Conservation (phyloP, 2,888 invertebrate genomes). For the Strigamia transsilvanica region DNA sequence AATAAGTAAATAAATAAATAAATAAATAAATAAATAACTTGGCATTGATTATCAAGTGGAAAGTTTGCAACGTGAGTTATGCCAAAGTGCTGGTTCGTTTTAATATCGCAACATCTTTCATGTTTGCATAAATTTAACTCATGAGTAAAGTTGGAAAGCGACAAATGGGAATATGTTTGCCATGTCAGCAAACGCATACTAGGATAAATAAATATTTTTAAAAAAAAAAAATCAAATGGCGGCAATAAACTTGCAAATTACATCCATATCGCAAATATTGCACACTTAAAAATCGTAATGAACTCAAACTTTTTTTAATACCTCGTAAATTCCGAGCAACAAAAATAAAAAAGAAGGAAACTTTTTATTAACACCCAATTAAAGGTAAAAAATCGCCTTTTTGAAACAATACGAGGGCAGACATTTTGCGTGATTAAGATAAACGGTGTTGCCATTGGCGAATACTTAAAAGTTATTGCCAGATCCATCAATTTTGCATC, state of each 20-base stretch:
- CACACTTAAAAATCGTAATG: neutral
- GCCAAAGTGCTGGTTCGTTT: constrained; percentile 1
- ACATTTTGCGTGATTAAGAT: neutral
- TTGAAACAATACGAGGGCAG: too few species aligned
- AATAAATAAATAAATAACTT: neutral
- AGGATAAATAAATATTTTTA: neutral
- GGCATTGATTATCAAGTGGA: neutral
- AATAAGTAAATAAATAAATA: neutral
- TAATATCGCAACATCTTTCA: constrained; percentile 27
- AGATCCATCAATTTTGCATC: neutral
- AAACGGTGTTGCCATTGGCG: constrained; percentile 24
- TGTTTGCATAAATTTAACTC: constrained; percentile 48
- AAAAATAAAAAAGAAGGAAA: too few species aligned
- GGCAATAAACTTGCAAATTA: constrained; percentile 10
- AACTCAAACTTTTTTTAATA: constrained; percentile 19
- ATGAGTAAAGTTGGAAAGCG: neutral
- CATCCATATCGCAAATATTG: constrained; percentile 5
- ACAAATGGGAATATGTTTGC: neutral
- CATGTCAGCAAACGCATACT: constrained; percentile 5
- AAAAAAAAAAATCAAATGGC: constrained; percentile 11
- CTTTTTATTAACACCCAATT: too few species aligned
- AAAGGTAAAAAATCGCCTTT: too few species aligned
- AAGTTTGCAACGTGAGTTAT: neutral
- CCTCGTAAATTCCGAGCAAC: neutral
- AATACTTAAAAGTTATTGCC: neutral